Evolutionary conservation across 2,797 vertebrate genomes (phyloP).

Genomic region (Pterois miles): DNA sequence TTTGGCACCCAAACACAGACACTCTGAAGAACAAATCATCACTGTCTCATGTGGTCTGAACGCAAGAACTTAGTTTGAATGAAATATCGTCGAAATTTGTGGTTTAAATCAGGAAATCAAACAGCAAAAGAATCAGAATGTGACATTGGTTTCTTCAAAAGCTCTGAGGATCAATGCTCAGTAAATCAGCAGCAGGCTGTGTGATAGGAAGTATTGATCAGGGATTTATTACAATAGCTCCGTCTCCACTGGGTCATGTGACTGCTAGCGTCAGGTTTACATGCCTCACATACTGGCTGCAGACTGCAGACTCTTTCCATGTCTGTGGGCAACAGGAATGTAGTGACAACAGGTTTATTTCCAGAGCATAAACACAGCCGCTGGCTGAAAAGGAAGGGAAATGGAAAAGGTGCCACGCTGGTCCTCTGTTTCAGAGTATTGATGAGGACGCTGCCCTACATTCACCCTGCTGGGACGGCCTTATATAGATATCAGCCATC

Average conservation of each 20-base stretch:
- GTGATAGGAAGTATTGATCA: not conserved
- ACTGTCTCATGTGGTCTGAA: not conserved
- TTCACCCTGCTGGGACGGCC: constrained; percentile 6
- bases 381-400: constrained; percentile 40
- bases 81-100: too few relatives aligned
- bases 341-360: constrained; percentile 55
- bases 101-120: not conserved
- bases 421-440: constrained; percentile 59
- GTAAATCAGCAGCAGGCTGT: not conserved
- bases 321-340: constrained; percentile 36
- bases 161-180: not conserved
- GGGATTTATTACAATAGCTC: not conserved
- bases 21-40: too few relatives aligned
- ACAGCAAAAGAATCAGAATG: not conserved
- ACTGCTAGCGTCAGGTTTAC: constrained; percentile 18
- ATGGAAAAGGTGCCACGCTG: constrained; percentile 61
- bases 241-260: not conserved
- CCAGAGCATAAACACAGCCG: constrained; percentile 60
- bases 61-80: too few relatives aligned
- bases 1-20: too few relatives aligned
- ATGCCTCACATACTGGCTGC: constrained; percentile 28
- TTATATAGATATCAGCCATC: constrained; percentile 31
- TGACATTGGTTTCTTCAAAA: not conserved
- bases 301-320: constrained; percentile 56
- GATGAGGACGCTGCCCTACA: constrained; percentile 25